Evolutionary conservation across 2,797 vertebrate genomes (phyloP).

Genomic region (Balearica regulorum): DNA sequence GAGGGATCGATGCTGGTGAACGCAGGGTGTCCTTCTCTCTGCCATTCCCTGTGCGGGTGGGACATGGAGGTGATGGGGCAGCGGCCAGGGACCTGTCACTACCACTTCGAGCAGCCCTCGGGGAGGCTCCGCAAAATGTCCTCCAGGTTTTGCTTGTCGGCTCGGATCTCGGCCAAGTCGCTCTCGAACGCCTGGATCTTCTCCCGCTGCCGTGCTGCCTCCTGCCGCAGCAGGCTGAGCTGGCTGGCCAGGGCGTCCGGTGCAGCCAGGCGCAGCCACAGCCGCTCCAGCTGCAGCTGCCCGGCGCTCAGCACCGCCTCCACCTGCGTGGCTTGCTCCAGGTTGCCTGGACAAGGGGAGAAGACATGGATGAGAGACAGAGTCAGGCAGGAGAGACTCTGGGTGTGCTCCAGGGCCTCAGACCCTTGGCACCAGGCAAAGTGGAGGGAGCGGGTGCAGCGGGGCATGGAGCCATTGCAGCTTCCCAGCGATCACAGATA

Average conservation of each 20-base stretch:
- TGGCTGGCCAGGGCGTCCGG: conserved; percentile 74
- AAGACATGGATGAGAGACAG: neutral
- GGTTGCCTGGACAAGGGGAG: conserved; percentile 9
- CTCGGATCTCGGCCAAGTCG: conserved; percentile 82
- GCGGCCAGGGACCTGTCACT: neutral
- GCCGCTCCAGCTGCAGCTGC: conserved; percentile 70
- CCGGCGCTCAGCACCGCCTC: conserved; percentile 77
- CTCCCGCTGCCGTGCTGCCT: conserved; percentile 77
- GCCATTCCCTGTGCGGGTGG: neutral
- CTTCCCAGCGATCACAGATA: neutral
- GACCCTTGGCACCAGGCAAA: neutral
- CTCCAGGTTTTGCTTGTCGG: conserved; percentile 85
- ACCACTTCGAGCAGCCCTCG: conserved; percentile 73
- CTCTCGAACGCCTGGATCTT: conserved; percentile 79
- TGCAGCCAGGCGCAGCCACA: conserved; percentile 74
- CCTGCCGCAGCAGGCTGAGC: conserved; percentile 79
- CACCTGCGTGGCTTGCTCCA: conserved; percentile 60
- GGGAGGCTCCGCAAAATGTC: conserved; percentile 87
- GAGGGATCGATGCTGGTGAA: neutral
- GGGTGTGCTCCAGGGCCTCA: neutral
- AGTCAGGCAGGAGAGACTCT: neutral
- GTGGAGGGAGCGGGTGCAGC: neutral
- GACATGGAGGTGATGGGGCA: neutral
- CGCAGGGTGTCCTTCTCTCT: neutral
- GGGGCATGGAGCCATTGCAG: neutral